Evolutionary conservation across 2,888 invertebrate species (phyloP), one percentile per base, ranked within the genome.

Genomic region (Physocephala rufipes): DNA sequence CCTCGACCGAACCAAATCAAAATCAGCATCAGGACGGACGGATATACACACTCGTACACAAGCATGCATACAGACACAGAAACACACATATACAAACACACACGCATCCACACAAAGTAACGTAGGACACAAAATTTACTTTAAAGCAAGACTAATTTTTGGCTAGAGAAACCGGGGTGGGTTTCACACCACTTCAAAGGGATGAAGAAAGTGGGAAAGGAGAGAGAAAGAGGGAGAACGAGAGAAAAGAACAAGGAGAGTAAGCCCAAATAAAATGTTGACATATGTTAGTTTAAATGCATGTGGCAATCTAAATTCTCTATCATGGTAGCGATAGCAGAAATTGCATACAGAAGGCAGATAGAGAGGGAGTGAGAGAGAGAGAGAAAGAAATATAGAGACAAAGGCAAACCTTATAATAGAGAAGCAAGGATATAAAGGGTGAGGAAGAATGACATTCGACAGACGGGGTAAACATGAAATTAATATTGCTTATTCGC

Each of bases 181-280:
- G 9, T 21, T 3, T 2, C 36, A 36, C n/a, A n/a, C n/a, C n/a
- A n/a, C n/a, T n/a, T n/a, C n/a, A 9, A 36, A 36, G 9, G 36
- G 36, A 36, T 9, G 36, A n/a, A n/a, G n/a, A n/a, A n/a, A 15
- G 62, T 15, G 3, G 63, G 19, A 21, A 13, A 12, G n/a, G 21
- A 4, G 28, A 4, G 5, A 28, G 21, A 21, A n/a, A 13, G n/a
- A 26, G n/a, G 45, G 51, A 28, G 36, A 49, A 21, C 21, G 24
- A 61, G 49, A 68, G n/a, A n/a, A n/a, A n/a, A n/a, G n/a, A n/a
- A n/a, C n/a, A n/a, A n/a, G n/a, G n/a, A n/a, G n/a, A n/a, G n/a
- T n/a, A n/a, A n/a, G n/a, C n/a, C n/a, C n/a, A n/a, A n/a, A 68
- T 68, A 68, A 62, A 68, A 68, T 62, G 68, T 68, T 53, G 68